These are phyloP conservation scores for Mnemiopsis leidyi DNA, from an alignment of 37 sponge, comb jelly and placozoan genomes.

Conservation along the genomic window DNA sequence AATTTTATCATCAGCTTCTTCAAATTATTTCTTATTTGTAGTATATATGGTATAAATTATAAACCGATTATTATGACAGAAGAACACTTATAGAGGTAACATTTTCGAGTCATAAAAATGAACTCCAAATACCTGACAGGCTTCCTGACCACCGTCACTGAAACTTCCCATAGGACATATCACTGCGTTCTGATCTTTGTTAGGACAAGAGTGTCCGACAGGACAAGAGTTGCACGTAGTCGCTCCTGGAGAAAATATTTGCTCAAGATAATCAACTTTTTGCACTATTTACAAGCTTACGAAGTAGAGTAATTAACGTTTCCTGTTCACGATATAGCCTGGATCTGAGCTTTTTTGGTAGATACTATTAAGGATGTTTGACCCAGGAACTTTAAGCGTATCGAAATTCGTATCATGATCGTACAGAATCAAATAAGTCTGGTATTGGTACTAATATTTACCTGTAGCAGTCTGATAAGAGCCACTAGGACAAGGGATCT, in stretches of 20 bases:
- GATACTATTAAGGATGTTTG: not conserved
- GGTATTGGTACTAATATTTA: no score
- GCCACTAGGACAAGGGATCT: not conserved
- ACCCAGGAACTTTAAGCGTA: no score
- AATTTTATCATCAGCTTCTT: no score
- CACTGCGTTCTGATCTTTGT: not conserved
- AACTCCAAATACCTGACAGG: not conserved
- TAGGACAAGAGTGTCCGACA: not conserved
- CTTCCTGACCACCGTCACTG: not conserved
- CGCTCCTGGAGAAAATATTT: not conserved
- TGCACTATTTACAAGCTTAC: no score
- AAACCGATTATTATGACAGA: not conserved
- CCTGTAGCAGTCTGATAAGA: conserved; percentile 27
- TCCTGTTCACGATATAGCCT: no score
- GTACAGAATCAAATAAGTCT: no score
- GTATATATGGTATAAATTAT: not conserved
- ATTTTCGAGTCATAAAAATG: not conserved
- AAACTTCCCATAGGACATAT: not conserved
- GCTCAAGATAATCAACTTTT: no score
- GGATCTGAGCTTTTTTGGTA: not conserved
- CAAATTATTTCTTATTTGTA: no score
- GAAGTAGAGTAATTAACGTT: no score
- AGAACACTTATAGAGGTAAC: no score
- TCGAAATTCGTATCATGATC: no score
- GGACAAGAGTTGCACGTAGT: conserved; percentile 9